These are phyloP conservation scores for Montipora sp. DNA, from an alignment of 64 coral and sea anemone species.

Conservation along the genomic window DNA sequence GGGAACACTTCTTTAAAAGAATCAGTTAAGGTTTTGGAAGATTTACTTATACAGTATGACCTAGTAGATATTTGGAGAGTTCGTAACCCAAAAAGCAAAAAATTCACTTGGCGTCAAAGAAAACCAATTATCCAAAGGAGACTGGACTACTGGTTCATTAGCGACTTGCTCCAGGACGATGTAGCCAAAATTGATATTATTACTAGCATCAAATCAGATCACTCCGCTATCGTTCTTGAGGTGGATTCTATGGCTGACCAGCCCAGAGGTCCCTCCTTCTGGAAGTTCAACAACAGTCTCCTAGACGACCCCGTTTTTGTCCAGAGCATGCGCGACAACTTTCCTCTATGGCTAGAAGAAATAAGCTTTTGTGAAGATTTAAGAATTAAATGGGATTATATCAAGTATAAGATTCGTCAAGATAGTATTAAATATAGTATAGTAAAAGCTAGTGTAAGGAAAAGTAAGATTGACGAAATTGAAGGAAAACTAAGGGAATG, in stretches of 20 bases:
- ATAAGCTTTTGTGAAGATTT: neutral
- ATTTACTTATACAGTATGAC: constrained; percentile 1
- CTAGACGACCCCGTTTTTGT: neutral
- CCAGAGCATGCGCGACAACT: neutral
- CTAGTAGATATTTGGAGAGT: constrained; percentile 32
- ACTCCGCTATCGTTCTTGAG: neutral
- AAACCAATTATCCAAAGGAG: constrained; percentile 31
- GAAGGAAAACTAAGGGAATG: neutral
- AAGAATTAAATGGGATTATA: neutral
- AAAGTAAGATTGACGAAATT: neutral
- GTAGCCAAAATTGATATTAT: neutral
- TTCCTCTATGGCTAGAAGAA: neutral
- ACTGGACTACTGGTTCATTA: constrained; percentile 25
- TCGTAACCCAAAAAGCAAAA: constrained; percentile 13
- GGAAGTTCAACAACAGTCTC: neutral
- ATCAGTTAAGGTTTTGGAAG: neutral
- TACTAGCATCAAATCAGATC: neutral
- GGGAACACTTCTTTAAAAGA: neutral
- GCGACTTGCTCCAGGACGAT: neutral
- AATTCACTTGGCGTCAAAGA: constrained; percentile 38
- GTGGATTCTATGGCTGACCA: neutral
- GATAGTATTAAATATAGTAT: neutral
- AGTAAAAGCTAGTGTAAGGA: neutral
- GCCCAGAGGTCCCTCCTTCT: neutral
- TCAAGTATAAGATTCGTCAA: constrained; percentile 18